These are phyloP conservation scores for Salticus scenicus DNA, from an alignment of 2,888 invertebrate species.

Conservation along the genomic window DNA sequence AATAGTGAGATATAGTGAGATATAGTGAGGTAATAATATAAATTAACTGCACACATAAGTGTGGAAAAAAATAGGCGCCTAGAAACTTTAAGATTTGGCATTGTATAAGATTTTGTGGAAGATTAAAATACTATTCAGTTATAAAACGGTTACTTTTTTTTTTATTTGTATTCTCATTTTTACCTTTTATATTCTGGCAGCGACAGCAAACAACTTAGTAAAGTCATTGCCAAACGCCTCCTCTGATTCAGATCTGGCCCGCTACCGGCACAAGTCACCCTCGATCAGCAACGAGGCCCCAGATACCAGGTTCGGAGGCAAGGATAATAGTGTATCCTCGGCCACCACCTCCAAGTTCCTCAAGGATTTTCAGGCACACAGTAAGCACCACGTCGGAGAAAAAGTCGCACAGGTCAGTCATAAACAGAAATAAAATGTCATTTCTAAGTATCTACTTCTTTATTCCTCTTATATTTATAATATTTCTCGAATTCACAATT, in stretches of 20 bases:
- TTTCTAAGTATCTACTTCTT: background rate
- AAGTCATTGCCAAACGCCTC: slow-evolving; percentile 83
- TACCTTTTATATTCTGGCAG: slow-evolving; percentile 72
- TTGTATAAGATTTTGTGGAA: no score
- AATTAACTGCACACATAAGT: no score
- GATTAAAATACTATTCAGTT: no score
- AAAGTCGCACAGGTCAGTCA: slow-evolving; percentile 86
- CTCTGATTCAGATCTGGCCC: slow-evolving; percentile 85
- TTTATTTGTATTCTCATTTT: no score
- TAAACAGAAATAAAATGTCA: no score
- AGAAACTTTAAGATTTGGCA: no score
- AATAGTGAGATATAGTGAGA: no score
- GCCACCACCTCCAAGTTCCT: slow-evolving; percentile 72
- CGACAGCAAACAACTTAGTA: slow-evolving; percentile 75
- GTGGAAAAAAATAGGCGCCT: no score
- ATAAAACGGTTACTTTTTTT: no score
- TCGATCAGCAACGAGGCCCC: slow-evolving; percentile 82
- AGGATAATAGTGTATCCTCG: slow-evolving; percentile 72
- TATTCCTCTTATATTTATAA: background rate
- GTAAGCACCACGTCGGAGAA: slow-evolving; percentile 82
- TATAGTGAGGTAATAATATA: no score
- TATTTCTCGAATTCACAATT: no score
- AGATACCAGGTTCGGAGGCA: slow-evolving; percentile 34
- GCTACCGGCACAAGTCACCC: slow-evolving; percentile 82
- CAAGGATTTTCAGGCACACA: slow-evolving; percentile 71